These are phyloP conservation scores for Xanthia icteritia DNA, from an alignment of 2,888 invertebrate genomes.

Conservation along the genomic window DNA sequence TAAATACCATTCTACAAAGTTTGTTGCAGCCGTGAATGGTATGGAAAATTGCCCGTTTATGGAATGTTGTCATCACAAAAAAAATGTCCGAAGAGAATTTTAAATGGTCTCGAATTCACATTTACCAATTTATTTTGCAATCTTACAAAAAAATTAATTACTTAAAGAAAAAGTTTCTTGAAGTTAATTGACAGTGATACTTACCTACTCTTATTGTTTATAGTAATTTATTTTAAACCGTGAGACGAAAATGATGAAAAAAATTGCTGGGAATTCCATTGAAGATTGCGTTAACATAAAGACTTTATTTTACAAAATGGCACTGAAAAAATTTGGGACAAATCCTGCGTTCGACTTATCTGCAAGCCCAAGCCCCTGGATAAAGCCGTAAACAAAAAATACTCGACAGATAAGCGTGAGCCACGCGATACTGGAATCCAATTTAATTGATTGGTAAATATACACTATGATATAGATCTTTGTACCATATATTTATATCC, in stretches of 20 bases:
- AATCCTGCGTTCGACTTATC: constrained; percentile 57
- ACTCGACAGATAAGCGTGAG: constrained; percentile 61
- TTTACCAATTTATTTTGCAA: constrained; percentile 41
- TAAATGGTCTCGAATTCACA: constrained; percentile 53
- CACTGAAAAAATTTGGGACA: constrained; percentile 50
- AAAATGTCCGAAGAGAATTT: constrained; percentile 60
- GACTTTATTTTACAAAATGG: constrained; percentile 42
- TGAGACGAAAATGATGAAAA: constrained; percentile 40
- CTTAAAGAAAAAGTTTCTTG: constrained; percentile 31
- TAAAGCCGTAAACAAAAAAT: constrained; percentile 63
- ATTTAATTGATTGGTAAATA: constrained; percentile 61
- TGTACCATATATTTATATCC: constrained; percentile 7
- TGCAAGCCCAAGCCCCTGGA: constrained; percentile 56
- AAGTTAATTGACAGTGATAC: constrained; percentile 44
- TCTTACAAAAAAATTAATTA: constrained; percentile 44
- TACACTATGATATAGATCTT: constrained; percentile 18
- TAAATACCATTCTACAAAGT: constrained; percentile 37
- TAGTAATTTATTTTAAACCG: constrained; percentile 32
- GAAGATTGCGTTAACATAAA: constrained; percentile 47
- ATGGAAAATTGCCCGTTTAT: constrained; percentile 75
- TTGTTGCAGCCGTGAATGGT: constrained; percentile 45
- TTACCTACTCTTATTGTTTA: constrained; percentile 38
- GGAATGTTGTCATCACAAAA: constrained; percentile 73
- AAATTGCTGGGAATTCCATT: constrained; percentile 17
- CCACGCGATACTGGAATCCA: constrained; percentile 62